These are phyloP conservation scores for Microdon myrmicae DNA, from an alignment of 2,888 invertebrate genomes.

Conservation along the genomic window DNA sequence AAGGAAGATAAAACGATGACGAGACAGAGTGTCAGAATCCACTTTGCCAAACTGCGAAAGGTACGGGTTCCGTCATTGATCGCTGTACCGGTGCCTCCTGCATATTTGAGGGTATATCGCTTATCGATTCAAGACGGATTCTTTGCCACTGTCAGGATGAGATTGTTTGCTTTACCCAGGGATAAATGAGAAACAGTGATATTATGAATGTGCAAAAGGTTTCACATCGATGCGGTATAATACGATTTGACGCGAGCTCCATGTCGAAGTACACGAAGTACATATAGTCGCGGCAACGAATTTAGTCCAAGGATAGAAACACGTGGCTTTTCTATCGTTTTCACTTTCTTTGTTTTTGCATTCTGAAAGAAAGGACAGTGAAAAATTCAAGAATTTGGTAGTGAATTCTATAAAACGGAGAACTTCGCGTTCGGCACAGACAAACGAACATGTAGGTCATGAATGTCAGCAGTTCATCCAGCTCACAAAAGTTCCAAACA, in stretches of 20 bases:
- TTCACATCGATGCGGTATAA: conserved; percentile 4
- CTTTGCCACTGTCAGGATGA: too few species aligned
- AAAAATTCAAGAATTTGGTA: conserved; percentile 32
- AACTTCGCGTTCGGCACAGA: conserved; percentile 1
- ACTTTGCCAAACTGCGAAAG: conserved; percentile 2
- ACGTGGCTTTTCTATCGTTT: too few species aligned
- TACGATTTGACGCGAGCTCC: conserved; percentile 30
- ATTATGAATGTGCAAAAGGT: conserved; percentile 45
- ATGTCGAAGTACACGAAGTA: conserved; percentile 19
- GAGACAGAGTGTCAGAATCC: conserved; percentile 34
- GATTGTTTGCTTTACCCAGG: conserved; percentile 42
- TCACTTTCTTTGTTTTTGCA: too few species aligned
- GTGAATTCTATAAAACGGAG: conserved; percentile 8
- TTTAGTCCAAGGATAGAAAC: conserved; percentile 47
- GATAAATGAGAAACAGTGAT: conserved; percentile 38
- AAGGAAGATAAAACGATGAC: conserved; percentile 28
- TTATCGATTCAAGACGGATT: too few species aligned
- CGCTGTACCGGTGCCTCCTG: conserved; percentile 35
- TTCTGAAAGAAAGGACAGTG: conserved; percentile 6
- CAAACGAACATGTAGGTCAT: conserved; percentile 20
- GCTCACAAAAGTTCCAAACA: not conserved
- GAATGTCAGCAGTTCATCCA: conserved; percentile 21
- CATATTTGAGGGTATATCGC: conserved; percentile 29
- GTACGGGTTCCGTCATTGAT: conserved; percentile 20
- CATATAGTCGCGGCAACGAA: too few species aligned